Percentiles rank a stretch among this genome's conserved stretches.
These are phyloP conservation scores for Perca schrenkii DNA, from an alignment of 2,113 vertebrate species.

Conservation along the genomic window DNA sequence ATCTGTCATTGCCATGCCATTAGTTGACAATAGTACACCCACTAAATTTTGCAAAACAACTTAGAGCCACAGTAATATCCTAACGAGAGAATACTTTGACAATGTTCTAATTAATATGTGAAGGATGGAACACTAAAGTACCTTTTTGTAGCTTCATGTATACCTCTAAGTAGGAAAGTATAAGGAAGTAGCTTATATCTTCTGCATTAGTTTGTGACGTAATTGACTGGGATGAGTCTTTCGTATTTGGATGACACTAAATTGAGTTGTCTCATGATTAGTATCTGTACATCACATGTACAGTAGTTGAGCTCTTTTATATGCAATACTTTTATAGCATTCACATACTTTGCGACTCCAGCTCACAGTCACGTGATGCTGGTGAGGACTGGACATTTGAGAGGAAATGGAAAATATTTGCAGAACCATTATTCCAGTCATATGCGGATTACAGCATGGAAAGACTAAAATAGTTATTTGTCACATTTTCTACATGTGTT, in stretches of 20 bases:
- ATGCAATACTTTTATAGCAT: neutral
- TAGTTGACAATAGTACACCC: neutral
- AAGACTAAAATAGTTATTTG: constrained; percentile 38
- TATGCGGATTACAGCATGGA: constrained; percentile 44
- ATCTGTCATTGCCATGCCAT: neutral
- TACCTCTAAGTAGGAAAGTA: too few species aligned
- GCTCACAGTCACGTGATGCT: constrained; percentile 30
- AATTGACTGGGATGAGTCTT: neutral
- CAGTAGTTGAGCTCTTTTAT: constrained; percentile 6
- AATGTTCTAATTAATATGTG: neutral
- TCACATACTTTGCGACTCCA: neutral
- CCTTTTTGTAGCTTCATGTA: too few species aligned
- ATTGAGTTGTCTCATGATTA: neutral
- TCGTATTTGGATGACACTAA: neutral
- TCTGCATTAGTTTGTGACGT: neutral
- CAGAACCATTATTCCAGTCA: constrained; percentile 56
- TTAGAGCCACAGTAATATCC: too few species aligned
- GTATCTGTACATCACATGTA: neutral
- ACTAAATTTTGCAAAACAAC: neutral
- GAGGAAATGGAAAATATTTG: constrained; percentile 67
- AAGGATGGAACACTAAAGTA: neutral
- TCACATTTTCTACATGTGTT: constrained; percentile 44
- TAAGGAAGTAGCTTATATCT: neutral
- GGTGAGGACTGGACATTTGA: constrained; percentile 14
- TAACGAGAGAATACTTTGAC: neutral